Evolutionary conservation across 2,113 vertebrate genomes (phyloP).

Genomic region (Phrynosoma platyrhinos): DNA sequence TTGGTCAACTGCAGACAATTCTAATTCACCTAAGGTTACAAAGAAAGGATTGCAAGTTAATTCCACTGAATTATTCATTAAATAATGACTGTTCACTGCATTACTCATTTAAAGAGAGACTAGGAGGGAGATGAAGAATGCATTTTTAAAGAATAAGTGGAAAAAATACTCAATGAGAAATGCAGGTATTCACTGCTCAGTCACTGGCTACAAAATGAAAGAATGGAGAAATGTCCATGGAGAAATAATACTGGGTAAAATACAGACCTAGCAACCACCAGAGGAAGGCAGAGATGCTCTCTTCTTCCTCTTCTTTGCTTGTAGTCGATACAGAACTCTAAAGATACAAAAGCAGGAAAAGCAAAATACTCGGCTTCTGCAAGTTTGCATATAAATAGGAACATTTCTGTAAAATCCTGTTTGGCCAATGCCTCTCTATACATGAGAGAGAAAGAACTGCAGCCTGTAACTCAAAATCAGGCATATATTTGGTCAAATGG

Average conservation of each 20-base stretch:
- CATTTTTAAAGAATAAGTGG: neutral
- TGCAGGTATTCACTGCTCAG: neutral
- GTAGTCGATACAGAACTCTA: conserved; percentile 80
- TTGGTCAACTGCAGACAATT: neutral
- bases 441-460: neutral
- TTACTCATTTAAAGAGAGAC: neutral
- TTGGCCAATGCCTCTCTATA: no score
- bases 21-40: no score
- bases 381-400: neutral
- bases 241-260: conserved; percentile 2
- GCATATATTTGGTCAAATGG: no score
- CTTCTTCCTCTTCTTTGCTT: conserved; percentile 69
- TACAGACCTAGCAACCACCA: conserved; percentile 91
- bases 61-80: neutral
- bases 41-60: neutral
- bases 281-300: conserved; percentile 83
- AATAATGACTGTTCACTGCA: no score
- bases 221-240: neutral
- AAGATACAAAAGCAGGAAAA: neutral
- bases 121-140: neutral
- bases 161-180: neutral
- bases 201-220: neutral
- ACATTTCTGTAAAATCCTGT: neutral
- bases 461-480: no score
- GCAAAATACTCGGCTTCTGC: neutral